Conservation (phyloP, 2,797 vertebrate genomes). For the Falco columbarius region DNA sequence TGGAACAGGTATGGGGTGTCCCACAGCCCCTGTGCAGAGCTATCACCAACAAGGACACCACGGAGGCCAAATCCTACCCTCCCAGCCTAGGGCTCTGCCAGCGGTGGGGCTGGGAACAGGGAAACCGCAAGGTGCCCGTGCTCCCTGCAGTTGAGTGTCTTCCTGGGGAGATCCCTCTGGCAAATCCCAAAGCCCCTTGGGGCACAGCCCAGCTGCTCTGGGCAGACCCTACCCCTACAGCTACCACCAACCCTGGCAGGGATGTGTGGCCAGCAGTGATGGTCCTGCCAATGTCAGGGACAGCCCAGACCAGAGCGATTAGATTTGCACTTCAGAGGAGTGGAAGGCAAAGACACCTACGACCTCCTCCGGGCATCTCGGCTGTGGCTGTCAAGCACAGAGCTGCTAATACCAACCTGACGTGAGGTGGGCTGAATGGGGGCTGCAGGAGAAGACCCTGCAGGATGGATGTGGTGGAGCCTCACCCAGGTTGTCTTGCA, state of each 20-base stretch:
- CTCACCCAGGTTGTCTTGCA: background rate
- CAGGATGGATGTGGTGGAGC: background rate
- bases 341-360: background rate
- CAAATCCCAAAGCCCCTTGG: background rate
- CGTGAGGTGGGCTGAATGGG: rapidly evolving
- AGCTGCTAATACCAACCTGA: background rate
- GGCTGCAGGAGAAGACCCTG: rapidly evolving
- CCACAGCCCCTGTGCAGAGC: background rate
- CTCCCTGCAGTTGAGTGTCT: no score
- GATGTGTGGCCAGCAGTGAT: rapidly evolving
- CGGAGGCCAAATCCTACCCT: background rate
- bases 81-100: background rate
- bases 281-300: background rate
- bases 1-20: background rate
- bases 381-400: background rate
- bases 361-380: background rate
- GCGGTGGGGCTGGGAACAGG: background rate
- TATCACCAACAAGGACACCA: background rate
- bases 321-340: background rate
- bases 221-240: background rate
- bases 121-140: rapidly evolving
- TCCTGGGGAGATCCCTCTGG: background rate
- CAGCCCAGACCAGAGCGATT: background rate
- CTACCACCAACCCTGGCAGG: background rate
- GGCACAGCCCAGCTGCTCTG: background rate